phyloP scores from a whole-genome alignment of 2,797 vertebrate genomes.

The Crenuchus spilurus region DNA sequence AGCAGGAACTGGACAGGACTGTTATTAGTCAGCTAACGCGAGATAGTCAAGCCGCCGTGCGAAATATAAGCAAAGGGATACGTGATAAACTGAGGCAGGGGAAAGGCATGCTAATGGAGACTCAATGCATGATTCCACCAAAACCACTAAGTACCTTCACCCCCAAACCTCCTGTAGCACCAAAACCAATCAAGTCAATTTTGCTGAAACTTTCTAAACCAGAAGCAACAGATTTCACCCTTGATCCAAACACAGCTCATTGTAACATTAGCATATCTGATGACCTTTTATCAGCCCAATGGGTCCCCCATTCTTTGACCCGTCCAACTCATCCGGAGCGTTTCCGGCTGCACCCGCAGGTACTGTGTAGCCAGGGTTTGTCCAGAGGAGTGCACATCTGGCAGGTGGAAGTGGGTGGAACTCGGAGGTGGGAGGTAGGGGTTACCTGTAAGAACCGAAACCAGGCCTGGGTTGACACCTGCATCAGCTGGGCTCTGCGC shows the following conservation, averaged over 20 bases:
- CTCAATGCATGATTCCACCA: background rate
- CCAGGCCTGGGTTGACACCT: conserved; percentile 44
- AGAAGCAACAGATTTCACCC: background rate
- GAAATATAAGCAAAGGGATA: background rate
- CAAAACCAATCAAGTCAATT: background rate
- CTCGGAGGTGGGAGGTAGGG: conserved; percentile 41
- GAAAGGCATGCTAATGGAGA: background rate
- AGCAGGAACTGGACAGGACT: background rate
- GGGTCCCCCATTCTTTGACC: background rate
- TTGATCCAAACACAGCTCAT: conserved; percentile 1
- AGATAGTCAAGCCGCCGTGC: background rate
- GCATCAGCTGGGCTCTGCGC: conserved; percentile 46
- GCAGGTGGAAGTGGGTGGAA: background rate
- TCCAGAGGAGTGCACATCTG: background rate
- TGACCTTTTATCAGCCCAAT: background rate
- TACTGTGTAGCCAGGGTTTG: background rate
- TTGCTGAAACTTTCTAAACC: background rate
- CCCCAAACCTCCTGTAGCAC: background rate
- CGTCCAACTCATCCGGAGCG: background rate
- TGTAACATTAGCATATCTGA: background rate
- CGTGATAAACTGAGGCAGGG: background rate
- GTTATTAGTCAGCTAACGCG: background rate
- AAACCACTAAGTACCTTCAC: background rate
- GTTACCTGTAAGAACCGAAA: conserved; percentile 40
- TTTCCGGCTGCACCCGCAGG: background rate